Evolutionary conservation across 64 coral and sea anemone species (phyloP).

Genomic region (Hydrozoanthus tunicans): DNA sequence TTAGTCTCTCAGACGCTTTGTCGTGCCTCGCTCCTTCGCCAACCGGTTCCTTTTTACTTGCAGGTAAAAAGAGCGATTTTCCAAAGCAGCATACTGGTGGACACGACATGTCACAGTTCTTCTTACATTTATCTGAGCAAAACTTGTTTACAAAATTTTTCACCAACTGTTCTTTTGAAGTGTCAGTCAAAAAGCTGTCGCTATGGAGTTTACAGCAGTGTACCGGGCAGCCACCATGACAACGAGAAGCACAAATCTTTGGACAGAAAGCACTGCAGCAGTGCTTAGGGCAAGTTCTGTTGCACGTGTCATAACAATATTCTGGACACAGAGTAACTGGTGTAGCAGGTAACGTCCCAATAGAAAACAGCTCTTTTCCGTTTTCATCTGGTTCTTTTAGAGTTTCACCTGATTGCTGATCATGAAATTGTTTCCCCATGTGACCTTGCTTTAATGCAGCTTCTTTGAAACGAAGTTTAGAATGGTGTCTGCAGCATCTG

Average conservation of each 20-base stretch:
- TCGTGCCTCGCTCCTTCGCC: slow-evolving; percentile 21
- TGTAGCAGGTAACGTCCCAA: not conserved
- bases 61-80: slow-evolving; percentile 40
- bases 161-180: slow-evolving; percentile 30
- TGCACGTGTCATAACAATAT: slow-evolving; percentile 47
- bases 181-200: not conserved
- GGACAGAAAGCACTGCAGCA: slow-evolving; percentile 57
- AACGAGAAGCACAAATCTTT: slow-evolving; percentile 16
- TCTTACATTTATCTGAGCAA: slow-evolving; percentile 70
- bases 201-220: slow-evolving; percentile 45
- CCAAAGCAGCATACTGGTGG: slow-evolving; percentile 81
- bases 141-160: slow-evolving; percentile 71
- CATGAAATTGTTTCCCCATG: not conserved
- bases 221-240: not conserved
- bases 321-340: slow-evolving; percentile 48
- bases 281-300: slow-evolving; percentile 59
- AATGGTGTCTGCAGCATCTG: slow-evolving; percentile 78
- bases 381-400: not conserved
- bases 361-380: slow-evolving; percentile 18
- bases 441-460: not conserved
- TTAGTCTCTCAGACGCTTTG: slow-evolving; percentile 55
- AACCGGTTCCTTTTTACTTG: not conserved
- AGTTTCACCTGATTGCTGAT: not conserved
- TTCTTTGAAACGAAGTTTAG: slow-evolving; percentile 10
- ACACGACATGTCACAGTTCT: slow-evolving; percentile 68